These are phyloP conservation scores for Pseudomyrmex pallidus DNA, from an alignment of 1,140 invertebrate genomes.

Conservation along the genomic window DNA sequence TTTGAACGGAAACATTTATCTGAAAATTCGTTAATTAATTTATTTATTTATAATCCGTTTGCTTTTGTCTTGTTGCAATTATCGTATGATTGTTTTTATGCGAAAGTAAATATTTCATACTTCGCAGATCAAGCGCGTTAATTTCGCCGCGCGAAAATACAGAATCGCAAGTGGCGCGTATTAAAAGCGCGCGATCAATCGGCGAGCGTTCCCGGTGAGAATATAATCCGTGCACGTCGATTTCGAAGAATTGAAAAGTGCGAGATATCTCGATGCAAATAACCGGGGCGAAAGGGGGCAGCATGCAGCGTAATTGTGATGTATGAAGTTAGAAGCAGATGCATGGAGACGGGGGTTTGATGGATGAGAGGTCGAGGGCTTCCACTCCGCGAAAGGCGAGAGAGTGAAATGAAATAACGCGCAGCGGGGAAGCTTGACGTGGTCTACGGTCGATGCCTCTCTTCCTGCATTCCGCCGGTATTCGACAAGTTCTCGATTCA, in stretches of 20 bases:
- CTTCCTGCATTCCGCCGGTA: slow-evolving; percentile 25
- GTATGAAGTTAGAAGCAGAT: slow-evolving; percentile 73
- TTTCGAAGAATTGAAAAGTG: slow-evolving; percentile 58
- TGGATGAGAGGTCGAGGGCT: slow-evolving; percentile 68
- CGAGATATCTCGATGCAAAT: slow-evolving; percentile 55
- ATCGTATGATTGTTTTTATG: neutral
- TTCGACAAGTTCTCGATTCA: slow-evolving; percentile 63
- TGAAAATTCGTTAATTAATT: neutral
- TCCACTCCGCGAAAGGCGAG: slow-evolving; percentile 62
- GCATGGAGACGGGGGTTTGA: slow-evolving; percentile 69
- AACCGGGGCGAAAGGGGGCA: slow-evolving; percentile 49
- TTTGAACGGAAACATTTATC: neutral
- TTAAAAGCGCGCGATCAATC: slow-evolving; percentile 41
- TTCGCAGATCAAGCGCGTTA: neutral
- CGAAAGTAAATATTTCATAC: neutral
- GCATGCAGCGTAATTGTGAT: slow-evolving; percentile 66
- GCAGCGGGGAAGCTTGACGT: slow-evolving; percentile 46
- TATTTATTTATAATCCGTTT: neutral
- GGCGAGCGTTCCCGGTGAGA: slow-evolving; percentile 23
- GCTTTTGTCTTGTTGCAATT: neutral
- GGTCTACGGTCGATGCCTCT: slow-evolving; percentile 62
- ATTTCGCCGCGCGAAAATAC: slow-evolving; percentile 10
- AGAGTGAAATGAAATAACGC: slow-evolving; percentile 66
- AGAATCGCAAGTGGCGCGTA: slow-evolving; percentile 22
- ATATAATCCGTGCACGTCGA: slow-evolving; percentile 57